These are phyloP conservation scores for Indicator indicator DNA, from an alignment of 2,113 vertebrate species.

Conservation along the genomic window DNA sequence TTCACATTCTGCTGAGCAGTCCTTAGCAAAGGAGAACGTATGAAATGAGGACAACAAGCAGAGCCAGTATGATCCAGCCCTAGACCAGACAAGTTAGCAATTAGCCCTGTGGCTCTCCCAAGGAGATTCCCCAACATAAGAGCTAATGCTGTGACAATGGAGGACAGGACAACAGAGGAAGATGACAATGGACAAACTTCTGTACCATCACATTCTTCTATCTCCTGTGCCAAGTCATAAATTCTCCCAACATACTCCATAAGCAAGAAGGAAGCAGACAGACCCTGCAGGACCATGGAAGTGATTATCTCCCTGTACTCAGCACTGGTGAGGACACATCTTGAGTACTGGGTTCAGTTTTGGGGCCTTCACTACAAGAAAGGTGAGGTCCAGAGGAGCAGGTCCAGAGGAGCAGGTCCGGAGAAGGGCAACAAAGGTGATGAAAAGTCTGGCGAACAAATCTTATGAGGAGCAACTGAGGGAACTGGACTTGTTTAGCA, in stretches of 20 bases:
- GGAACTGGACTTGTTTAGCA: no score
- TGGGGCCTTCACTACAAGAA: no score
- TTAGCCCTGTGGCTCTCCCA: neutral
- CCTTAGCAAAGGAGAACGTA: neutral
- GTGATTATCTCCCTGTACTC: no score
- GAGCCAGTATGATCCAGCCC: neutral
- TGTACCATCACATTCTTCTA: neutral
- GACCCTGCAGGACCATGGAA: no score
- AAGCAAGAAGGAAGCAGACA: neutral
- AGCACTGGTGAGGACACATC: no score
- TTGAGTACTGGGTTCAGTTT: no score
- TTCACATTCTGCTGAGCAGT: neutral
- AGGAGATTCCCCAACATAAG: neutral
- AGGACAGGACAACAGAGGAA: neutral
- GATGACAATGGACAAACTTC: rapidly evolving
- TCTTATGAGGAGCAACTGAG: no score
- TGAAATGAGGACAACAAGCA: neutral
- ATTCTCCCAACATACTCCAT: neutral
- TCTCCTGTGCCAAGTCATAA: neutral
- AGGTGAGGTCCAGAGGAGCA: no score
- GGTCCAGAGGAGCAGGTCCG: no score
- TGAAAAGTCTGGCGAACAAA: no score
- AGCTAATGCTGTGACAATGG: neutral
- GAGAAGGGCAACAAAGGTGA: no score
- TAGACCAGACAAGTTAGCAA: neutral